phyloP scores from a whole-genome alignment of 1,140 invertebrate genomes.

The Notospermus geniculatus region DNA sequence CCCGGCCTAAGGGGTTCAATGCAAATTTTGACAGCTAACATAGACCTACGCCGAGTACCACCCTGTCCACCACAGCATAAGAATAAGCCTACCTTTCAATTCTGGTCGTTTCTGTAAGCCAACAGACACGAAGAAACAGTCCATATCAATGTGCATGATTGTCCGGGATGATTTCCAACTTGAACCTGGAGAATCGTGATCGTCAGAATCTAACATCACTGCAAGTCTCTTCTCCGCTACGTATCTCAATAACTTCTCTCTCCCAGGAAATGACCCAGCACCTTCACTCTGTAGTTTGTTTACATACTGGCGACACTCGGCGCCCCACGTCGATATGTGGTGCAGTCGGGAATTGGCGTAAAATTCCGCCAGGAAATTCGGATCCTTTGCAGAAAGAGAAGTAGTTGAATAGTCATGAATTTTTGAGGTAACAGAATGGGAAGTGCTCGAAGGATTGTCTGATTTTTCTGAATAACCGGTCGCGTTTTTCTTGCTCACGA shows the following conservation, averaged over 20 bases:
- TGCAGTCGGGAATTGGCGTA: slow-evolving; percentile 91
- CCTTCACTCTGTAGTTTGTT: slow-evolving; percentile 59
- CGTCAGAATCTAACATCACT: slow-evolving; percentile 9
- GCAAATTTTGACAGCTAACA: too few relatives aligned
- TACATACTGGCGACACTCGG: slow-evolving; percentile 84
- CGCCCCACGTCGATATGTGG: slow-evolving; percentile 87
- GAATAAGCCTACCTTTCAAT: slow-evolving; percentile 62
- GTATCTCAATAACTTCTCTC: slow-evolving; percentile 29
- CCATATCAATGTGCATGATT: slow-evolving; percentile 98
- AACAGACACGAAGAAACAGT: slow-evolving; percentile 98
- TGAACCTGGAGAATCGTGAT: not conserved
- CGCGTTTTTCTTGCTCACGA: too few relatives aligned
- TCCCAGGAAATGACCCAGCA: slow-evolving; percentile 30
- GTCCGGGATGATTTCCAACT: slow-evolving; percentile 39
- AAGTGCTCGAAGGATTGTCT: too few relatives aligned
- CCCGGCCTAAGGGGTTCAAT: too few relatives aligned
- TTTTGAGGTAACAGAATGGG: not conserved
- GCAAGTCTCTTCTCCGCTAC: slow-evolving; percentile 26
- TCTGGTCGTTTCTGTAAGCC: slow-evolving; percentile 80
- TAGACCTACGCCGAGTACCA: too few relatives aligned
- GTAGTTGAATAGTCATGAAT: not conserved
- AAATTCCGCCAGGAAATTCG: slow-evolving; percentile 85
- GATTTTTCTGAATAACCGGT: too few relatives aligned
- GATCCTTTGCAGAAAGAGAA: slow-evolving; percentile 58
- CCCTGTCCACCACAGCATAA: too few relatives aligned